phyloP scores from a whole-genome alignment of 1,140 invertebrate species.

The Cherax destructor region DNA sequence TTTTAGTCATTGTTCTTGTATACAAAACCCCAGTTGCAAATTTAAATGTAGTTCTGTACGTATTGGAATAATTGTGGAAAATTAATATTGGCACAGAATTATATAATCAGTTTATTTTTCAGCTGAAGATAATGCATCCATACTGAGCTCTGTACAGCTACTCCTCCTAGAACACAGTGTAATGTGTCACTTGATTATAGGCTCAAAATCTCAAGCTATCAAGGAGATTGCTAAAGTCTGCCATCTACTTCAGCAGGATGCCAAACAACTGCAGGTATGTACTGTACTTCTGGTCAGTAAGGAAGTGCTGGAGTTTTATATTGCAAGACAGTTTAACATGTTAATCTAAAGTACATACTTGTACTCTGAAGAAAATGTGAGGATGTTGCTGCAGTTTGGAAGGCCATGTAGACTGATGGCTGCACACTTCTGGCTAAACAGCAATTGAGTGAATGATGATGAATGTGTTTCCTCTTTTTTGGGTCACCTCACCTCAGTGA shows the following conservation, averaged over 20 bases:
- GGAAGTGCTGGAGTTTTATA: no score
- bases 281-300: no score
- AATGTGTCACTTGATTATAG: slow-evolving; percentile 96
- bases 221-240: slow-evolving; percentile 76
- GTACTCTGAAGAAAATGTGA: no score
- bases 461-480: no score
- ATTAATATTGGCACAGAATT: no score
- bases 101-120: slow-evolving; percentile 72
- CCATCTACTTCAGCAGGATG: slow-evolving; percentile 65
- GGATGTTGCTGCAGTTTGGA: no score
- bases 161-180: slow-evolving; percentile 97
- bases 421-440: no score
- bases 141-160: slow-evolving; percentile 93
- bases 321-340: no score
- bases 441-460: no score
- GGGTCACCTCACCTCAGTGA: no score
- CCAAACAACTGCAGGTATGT: slow-evolving; percentile 69
- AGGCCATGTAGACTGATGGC: no score
- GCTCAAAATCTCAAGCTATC: slow-evolving; percentile 92
- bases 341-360: no score
- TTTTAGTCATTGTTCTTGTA: background rate
- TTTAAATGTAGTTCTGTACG: background rate
- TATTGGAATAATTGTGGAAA: background rate
- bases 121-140: slow-evolving; percentile 90
- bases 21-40: background rate